phyloP scores from a whole-genome alignment of 2,113 vertebrate genomes.

The Indicator indicator region DNA sequence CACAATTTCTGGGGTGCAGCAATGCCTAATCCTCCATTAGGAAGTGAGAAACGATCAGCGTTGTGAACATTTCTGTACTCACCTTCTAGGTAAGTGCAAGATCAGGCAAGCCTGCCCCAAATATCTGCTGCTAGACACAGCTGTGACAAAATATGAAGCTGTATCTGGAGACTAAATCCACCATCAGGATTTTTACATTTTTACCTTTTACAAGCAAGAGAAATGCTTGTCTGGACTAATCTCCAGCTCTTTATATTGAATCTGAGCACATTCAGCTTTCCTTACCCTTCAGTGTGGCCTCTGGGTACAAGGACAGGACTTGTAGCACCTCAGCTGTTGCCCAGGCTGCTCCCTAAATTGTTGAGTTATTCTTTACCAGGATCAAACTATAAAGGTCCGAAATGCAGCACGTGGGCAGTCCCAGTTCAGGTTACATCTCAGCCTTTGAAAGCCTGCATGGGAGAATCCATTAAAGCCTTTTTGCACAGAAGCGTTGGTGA shows the following conservation, averaged over 20 bases:
- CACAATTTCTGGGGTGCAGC: neutral
- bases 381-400: neutral
- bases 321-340: neutral
- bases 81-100: neutral
- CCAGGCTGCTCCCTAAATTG: neutral
- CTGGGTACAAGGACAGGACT: neutral
- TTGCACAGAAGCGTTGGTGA: neutral
- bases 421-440: neutral
- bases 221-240: neutral
- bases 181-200: neutral
- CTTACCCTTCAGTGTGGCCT: fast-evolving
- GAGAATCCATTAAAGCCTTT: neutral
- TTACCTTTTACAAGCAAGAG: neutral
- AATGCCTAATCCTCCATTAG: neutral
- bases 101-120: neutral
- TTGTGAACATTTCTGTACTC: neutral
- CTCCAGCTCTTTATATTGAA: neutral
- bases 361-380: neutral
- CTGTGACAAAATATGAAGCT: neutral
- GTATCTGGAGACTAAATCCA: neutral
- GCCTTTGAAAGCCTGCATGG: neutral
- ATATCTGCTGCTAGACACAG: neutral
- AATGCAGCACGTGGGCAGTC: neutral
- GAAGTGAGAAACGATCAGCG: neutral
- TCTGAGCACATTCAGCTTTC: neutral